Evolutionary conservation across 2,113 vertebrate species (phyloP), one percentile per base, ranked within the genome.

Genomic region (Piaya cayana): DNA sequence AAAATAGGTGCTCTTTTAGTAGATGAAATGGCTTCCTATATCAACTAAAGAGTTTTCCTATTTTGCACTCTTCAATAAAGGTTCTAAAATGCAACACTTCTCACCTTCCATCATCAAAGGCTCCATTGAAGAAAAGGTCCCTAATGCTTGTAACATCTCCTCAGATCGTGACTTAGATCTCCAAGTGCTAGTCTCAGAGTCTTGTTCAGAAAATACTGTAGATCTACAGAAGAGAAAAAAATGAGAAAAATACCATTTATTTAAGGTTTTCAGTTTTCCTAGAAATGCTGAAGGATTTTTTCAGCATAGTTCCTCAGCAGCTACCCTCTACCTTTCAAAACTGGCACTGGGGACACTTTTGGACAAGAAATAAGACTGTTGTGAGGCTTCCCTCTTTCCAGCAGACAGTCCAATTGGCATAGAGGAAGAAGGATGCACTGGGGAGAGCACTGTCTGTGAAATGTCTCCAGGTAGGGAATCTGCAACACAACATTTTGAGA

Each of bases 31-130:
- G 11, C 12, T 65, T 81, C 55, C 32, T 42, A 2, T 58, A 72
- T 43, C 18, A 82, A 8, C 7, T 56, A 64, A 17, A 4, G 11
- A 76, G 18, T 47, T 77, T 21, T 58, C 80, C 34, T 50, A 7
- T 21, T 92, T 72, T 70, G 11, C 29, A 20, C 20, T 89, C 92
- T 72, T 16, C 9, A 70, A 30, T 37, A 64, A 3, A 34, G 12
- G 18, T 63, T 74, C 21, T 25, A 63, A 88, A 45, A 69, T 29
- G 6, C 6, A 90, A 67, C 43, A 55, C n/a, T 91, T 74, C 96
- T 98, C 92, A 99, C 99, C 99, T 97, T 99, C 99, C 89, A 98
- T 95, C 20, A 98, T 64, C 60, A 98, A 98, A 8, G 98, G 96
- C 89, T 99, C 99, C 1, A 97, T 90, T 82, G 98, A 99, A 62